A percentile compares a stretch with the other conserved stretches of the same genome.
These are phyloP conservation scores for Caenorhabditis sp. DNA, from an alignment of 2,888 invertebrate genomes.

Conservation along the genomic window DNA sequence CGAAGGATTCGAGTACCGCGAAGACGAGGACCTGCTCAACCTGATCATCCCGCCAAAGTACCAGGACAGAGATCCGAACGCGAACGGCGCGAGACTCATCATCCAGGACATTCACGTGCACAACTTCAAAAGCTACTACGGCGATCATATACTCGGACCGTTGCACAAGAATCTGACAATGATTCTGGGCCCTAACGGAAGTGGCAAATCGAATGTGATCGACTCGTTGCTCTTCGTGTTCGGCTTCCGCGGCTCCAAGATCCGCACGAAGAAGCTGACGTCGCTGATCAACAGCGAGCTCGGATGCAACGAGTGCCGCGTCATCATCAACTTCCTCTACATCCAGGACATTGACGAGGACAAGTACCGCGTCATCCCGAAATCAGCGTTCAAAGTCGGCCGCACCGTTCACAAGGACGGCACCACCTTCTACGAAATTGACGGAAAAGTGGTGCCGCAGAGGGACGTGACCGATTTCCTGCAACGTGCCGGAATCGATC, in stretches of 20 bases:
- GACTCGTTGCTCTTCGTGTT: conserved; percentile 99
- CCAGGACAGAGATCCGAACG: conserved; percentile 82
- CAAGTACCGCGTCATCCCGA: conserved; percentile 85
- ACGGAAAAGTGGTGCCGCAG: conserved; percentile 82
- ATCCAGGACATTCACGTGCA: conserved; percentile 91
- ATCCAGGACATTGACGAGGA: conserved; percentile 80
- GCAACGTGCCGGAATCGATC: conserved; percentile 89
- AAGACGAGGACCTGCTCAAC: conserved; percentile 20
- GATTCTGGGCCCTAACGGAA: conserved; percentile 98
- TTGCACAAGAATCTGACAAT: conserved; percentile 98
- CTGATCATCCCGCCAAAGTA: not conserved
- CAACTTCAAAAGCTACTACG: conserved; percentile 97
- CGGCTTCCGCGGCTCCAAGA: conserved; percentile 85
- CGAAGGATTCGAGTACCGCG: not conserved
- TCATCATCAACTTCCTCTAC: conserved; percentile 89
- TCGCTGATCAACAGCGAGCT: conserved; percentile 91
- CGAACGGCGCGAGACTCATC: conserved; percentile 86
- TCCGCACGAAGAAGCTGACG: conserved; percentile 91
- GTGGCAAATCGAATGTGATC: conserved; percentile 98
- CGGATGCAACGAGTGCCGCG: conserved; percentile 86
- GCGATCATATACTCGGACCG: conserved; percentile 88
- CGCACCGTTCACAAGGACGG: conserved; percentile 87
- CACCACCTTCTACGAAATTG: conserved; percentile 60
- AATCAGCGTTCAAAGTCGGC: conserved; percentile 88
- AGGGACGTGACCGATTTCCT: conserved; percentile 89